Conservation (phyloP, 2,797 vertebrate species). For the Leptatherina wallacei region DNA sequence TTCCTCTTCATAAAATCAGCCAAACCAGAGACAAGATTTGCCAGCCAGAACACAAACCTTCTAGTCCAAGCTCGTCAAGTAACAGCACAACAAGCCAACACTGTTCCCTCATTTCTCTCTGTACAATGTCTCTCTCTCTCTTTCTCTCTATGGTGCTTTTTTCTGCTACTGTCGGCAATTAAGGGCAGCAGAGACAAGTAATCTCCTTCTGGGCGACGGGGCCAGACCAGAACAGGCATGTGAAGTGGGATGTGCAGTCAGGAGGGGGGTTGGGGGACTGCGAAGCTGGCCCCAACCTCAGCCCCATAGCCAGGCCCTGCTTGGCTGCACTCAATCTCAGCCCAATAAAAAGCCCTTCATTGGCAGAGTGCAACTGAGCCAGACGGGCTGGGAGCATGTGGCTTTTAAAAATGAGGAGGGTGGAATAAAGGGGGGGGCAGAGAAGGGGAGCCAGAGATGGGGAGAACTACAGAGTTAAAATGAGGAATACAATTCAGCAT, state of each 20-base stretch:
- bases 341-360: constrained; percentile 88
- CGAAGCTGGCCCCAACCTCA: constrained; percentile 69
- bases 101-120: constrained; percentile 65
- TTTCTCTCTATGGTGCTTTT: constrained; percentile 68
- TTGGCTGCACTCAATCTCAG: constrained; percentile 89
- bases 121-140: constrained; percentile 55
- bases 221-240: constrained; percentile 79
- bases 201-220: constrained; percentile 83
- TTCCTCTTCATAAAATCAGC: constrained; percentile 66
- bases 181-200: constrained; percentile 86
- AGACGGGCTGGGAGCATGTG: constrained; percentile 82
- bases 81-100: constrained; percentile 78
- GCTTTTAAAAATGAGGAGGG: constrained; percentile 80
- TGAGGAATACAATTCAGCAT: constrained; percentile 57
- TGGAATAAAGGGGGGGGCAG: constrained; percentile 48
- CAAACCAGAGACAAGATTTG: constrained; percentile 61
- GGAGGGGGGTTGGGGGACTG: constrained; percentile 29
- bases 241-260: constrained; percentile 72
- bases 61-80: constrained; percentile 73
- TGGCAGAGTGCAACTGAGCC: constrained; percentile 84
- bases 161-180: constrained; percentile 87
- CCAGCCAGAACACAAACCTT: constrained; percentile 75
- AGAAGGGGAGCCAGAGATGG: constrained; percentile 29
- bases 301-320: constrained; percentile 77
- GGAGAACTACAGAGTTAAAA: constrained; percentile 47